Conservation (phyloP, 2,888 invertebrate species). For the Dorcus parallelipipedus region DNA sequence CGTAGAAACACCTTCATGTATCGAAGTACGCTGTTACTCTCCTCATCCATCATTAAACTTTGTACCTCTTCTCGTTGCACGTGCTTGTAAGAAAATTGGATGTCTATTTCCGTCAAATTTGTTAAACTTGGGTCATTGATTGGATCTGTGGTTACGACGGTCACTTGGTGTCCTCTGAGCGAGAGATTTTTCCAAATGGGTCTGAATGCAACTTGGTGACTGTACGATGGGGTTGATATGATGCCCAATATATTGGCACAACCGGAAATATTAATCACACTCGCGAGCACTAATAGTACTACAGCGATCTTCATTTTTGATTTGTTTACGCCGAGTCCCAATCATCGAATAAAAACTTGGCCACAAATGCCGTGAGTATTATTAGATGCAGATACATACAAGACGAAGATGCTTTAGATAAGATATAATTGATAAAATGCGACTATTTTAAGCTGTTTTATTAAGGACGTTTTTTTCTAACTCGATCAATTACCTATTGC, state of each 20-base stretch:
- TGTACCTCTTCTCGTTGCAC: conserved; percentile 16
- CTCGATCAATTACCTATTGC: no score
- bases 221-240: conserved; percentile 48
- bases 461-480: no score
- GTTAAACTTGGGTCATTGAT: conserved; percentile 40
- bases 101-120: conserved; percentile 47
- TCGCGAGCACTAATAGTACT: no score
- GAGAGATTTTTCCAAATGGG: conserved; percentile 49
- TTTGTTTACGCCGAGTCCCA: no score
- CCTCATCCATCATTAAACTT: conserved; percentile 10
- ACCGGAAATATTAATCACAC: no score
- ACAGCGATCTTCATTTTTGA: no score
- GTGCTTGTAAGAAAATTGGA: conserved; percentile 38
- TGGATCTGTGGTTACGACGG: conserved; percentile 48
- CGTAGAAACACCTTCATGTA: conserved; percentile 4
- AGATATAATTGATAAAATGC: no score
- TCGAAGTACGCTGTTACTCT: conserved; percentile 5
- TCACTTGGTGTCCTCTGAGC: conserved; percentile 49
- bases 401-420: no score
- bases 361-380: no score
- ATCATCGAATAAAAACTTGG: no score
- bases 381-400: no score
- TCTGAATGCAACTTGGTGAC: conserved; percentile 50
- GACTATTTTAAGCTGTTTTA: no score
- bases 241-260: conserved; percentile 47